Evolutionary conservation across 2,113 vertebrate species (phyloP), one percentile per base, ranked within the genome.

Genomic region (Turnix velox): DNA sequence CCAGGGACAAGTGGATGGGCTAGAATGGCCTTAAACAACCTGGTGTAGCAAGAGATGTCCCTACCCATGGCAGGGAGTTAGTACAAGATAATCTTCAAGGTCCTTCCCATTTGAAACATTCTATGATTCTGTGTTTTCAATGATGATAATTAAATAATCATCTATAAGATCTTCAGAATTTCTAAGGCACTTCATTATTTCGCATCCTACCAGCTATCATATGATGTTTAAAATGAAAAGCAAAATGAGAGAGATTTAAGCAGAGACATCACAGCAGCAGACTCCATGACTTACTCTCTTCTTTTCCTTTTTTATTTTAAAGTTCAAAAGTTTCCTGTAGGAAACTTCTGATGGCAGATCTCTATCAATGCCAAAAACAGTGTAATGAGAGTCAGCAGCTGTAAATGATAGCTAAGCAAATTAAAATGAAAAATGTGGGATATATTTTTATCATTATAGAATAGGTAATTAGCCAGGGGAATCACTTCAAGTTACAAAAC

Each of bases 261-360:
- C 20, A 78, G 15, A 15, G 22, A 66, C 18, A 87, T 63, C 55
- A 39, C 45, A 81, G 35, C 8, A 63, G 14, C 18, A 77, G 28
- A 27, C 2, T 0, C 27, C 20, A 52, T 9, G 49, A 10, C 45
- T 83, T 58, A 2, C 4, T 15, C 4, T 46, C 4, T 6, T 2
- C 2, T 1, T 5, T 18, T 63, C 5, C 4, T 37, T 67, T 66
- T 71, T 37, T 17, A 48, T 68, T 39, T 94, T 73, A 42, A 93
- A 74, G 45, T 59, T 71, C 28, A 92, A 86, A 87, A 40, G 23
- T 20, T 84, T 87, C 55, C 59, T 63, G 31, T n/a, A 88, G 66
- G 27, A 81, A 90, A 69, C 6, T 28, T 59, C 24, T 65, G 40
- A 48, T 22, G 20, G 49, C 22, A 57, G 66, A 84, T 79, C 24